phyloP scores from a whole-genome alignment of 2,113 vertebrate genomes.

The Poecile atricapillus region DNA sequence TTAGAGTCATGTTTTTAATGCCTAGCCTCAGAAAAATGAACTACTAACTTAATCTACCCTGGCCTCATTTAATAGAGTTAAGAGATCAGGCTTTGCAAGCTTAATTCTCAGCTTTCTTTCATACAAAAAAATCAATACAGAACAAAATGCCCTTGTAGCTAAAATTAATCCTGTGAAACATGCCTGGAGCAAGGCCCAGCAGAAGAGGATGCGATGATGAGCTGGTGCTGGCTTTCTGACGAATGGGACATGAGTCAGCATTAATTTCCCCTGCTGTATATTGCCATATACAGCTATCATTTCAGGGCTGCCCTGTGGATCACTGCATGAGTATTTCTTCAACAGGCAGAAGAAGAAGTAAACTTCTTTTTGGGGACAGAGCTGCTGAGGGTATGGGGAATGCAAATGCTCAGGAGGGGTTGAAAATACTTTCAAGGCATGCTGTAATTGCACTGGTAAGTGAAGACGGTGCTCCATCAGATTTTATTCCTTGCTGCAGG shows the following conservation, averaged over 20 bases:
- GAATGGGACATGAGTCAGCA: not conserved
- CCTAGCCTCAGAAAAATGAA: constrained; percentile 6
- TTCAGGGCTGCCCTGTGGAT: not conserved
- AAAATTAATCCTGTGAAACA: constrained; percentile 3
- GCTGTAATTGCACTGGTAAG: not conserved
- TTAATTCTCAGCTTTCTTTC: constrained; percentile 35
- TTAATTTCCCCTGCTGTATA: not conserved
- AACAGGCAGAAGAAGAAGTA: not conserved
- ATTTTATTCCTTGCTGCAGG: not conserved
- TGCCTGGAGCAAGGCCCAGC: not conserved
- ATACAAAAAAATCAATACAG: not conserved
- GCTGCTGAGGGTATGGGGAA: not conserved
- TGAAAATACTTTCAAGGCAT: not conserved
- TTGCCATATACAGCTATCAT: not conserved
- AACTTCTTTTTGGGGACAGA: not conserved
- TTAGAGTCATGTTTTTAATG: constrained; percentile 4
- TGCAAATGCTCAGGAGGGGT: not conserved
- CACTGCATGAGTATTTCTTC: not conserved
- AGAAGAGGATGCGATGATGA: not conserved
- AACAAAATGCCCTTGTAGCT: constrained; percentile 8
- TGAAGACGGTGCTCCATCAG: not conserved
- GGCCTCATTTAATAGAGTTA: constrained; percentile 18
- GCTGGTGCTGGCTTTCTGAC: not conserved
- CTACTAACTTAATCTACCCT: constrained; percentile 30
- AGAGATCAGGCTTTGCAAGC: constrained; percentile 13